Conservation (phyloP, 2,888 invertebrate genomes). For the Eupithecia insigniata region DNA sequence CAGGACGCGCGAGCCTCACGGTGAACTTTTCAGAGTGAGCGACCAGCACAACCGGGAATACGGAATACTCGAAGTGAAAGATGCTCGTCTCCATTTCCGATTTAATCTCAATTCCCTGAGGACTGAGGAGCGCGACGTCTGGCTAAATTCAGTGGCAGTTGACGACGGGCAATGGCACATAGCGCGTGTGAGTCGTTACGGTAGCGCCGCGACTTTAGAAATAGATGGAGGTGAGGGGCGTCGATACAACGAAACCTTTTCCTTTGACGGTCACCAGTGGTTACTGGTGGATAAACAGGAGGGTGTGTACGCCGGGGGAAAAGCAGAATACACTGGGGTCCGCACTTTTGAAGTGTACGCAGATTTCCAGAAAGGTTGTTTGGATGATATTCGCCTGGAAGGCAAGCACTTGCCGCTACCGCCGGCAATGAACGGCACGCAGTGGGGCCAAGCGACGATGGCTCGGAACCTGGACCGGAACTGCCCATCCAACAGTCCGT, state of each 20-base stretch:
- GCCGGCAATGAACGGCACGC: constrained; percentile 97
- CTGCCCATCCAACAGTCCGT: constrained; percentile 97
- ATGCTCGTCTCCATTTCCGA: constrained; percentile 94
- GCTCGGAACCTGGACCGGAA: constrained; percentile 95
- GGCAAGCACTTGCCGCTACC: constrained; percentile 97
- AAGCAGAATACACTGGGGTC: constrained; percentile 97
- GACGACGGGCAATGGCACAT: constrained; percentile 99
- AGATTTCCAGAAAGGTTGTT: constrained; percentile 95
- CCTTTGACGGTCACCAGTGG: constrained; percentile 96
- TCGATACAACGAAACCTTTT: constrained; percentile 96
- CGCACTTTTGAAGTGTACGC: constrained; percentile 97
- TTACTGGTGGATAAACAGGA: constrained; percentile 96
- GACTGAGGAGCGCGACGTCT: constrained; percentile 95
- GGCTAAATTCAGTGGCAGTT: constrained; percentile 94
- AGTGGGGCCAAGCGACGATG: constrained; percentile 98
- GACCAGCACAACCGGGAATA: constrained; percentile 97
- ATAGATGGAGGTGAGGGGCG: constrained; percentile 98
- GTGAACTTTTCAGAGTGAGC: constrained; percentile 96
- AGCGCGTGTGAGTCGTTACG: constrained; percentile 94
- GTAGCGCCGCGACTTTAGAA: constrained; percentile 95
- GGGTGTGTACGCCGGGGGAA: constrained; percentile 97
- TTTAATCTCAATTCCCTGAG: constrained; percentile 96
- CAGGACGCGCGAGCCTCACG: constrained; percentile 95
- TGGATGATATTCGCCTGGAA: constrained; percentile 91
- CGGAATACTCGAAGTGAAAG: constrained; percentile 95